Evolutionary conservation across 2,888 invertebrate genomes (phyloP), one percentile per base, ranked within the genome.

Genomic region (Cosmia trapezina): DNA sequence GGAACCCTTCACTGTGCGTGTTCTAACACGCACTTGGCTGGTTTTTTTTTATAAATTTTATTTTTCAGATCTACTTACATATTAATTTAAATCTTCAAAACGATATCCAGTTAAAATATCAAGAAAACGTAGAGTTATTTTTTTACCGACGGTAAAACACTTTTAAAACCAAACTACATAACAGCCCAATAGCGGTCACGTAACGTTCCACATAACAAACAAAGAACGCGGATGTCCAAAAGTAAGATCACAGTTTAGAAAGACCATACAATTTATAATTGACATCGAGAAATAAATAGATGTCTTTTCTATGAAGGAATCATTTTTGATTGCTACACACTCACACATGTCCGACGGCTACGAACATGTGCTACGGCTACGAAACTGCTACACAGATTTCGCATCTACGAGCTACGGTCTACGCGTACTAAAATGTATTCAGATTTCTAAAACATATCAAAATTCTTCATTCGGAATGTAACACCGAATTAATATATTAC

Each of bases 291-390:
- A 65, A 64, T 41, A 54, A 64, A 41, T 11, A 28, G 4, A 51
- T 57, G n/a, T 67, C 14, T 67, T 51, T 76, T 67, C 8, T 57
- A 76, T 51, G 67, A 73, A 61, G 41, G 1, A 54, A 53, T 6
- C 2, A 43, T 61, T 54, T 49, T n/a, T 37, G 12, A 33, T 14
- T 28, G 70, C 54, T 70, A 70, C 75, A 56, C 70, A 69, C 53
- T 14, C 33, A 69, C 53, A 76, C 12, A 61, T 70, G 41, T 28
- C 11, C 41, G n/a, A 17, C 45, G n/a, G 78, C 78, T 75, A 75
- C 78, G 78, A 78, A 61, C 33, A 43, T 37, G 19, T 75, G 61
- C 78, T 75, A 61, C 78, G 74, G 47, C 54, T 68, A 78, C 78
- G 77, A 76, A 67, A 70, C 17, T 75, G 78, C 70, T 75, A 78